These are phyloP conservation scores for Speoplatyrhinus poulsoni DNA, from an alignment of 2,113 vertebrate genomes.

Conservation along the genomic window DNA sequence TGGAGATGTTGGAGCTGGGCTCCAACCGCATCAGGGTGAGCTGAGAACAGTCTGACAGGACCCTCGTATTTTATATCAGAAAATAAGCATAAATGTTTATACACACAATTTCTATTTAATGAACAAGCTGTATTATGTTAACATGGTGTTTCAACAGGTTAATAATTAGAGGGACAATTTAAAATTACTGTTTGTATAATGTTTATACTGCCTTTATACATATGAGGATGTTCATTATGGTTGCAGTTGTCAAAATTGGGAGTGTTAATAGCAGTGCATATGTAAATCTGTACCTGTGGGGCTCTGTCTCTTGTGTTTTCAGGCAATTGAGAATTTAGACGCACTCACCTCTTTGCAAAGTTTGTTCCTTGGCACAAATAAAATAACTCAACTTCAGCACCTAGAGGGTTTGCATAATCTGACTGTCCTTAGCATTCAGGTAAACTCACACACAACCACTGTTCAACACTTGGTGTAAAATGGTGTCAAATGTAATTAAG, in stretches of 20 bases:
- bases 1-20: constrained; percentile 95
- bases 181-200: no score
- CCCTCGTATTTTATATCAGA: neutral
- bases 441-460: constrained; percentile 52
- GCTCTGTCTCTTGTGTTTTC: constrained; percentile 23
- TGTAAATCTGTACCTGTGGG: neutral
- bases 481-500: neutral
- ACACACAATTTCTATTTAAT: no score
- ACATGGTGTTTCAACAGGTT: no score
- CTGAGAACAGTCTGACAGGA: neutral
- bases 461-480: neutral
- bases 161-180: no score
- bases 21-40: constrained; percentile 97
- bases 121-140: no score
- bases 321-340: constrained; percentile 95
- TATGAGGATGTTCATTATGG: neutral
- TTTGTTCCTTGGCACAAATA: constrained; percentile 97
- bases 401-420: constrained; percentile 88
- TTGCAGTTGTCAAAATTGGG: neutral
- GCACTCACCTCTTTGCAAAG: constrained; percentile 84
- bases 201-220: no score
- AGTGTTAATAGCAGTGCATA: neutral
- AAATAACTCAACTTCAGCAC: constrained; percentile 96
- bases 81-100: no score
- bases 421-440: constrained; percentile 97